phyloP scores from a whole-genome alignment of 30 jellyfish, hydroid and myxozoan genomes.

The Turritopsis rubra region DNA sequence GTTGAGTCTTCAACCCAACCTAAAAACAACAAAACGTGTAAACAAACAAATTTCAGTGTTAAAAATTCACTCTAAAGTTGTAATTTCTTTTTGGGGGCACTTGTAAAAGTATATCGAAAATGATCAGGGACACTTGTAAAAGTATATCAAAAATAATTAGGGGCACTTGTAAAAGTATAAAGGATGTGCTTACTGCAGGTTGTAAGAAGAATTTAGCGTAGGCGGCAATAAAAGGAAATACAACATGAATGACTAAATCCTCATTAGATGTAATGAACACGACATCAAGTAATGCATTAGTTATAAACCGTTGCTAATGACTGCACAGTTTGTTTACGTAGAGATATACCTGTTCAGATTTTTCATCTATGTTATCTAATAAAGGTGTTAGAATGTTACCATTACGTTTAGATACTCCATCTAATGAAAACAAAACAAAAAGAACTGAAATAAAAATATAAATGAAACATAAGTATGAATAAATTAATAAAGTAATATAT shows the following conservation, averaged over 20 bases:
- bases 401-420: not conserved
- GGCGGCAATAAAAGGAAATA: no score
- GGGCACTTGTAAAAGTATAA: no score
- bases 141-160: no score
- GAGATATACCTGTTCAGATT: not conserved
- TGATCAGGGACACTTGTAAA: no score
- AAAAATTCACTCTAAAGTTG: no score
- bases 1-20: not conserved
- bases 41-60: not conserved
- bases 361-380: slow-evolving; percentile 4
- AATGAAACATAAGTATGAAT: no score
- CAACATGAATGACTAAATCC: no score
- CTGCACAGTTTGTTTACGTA: not conserved
- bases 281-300: not conserved
- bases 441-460: not conserved
- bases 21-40: not conserved
- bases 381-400: not conserved
- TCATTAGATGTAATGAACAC: not conserved
- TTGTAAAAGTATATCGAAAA: no score
- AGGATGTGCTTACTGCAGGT: no score
- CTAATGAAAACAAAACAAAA: not conserved
- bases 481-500: not conserved
- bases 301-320: no score
- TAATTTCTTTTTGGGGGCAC: no score
- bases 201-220: no score